Conservation (phyloP, 2,888 invertebrate genomes). For the Digitonthophagus gazella region DNA sequence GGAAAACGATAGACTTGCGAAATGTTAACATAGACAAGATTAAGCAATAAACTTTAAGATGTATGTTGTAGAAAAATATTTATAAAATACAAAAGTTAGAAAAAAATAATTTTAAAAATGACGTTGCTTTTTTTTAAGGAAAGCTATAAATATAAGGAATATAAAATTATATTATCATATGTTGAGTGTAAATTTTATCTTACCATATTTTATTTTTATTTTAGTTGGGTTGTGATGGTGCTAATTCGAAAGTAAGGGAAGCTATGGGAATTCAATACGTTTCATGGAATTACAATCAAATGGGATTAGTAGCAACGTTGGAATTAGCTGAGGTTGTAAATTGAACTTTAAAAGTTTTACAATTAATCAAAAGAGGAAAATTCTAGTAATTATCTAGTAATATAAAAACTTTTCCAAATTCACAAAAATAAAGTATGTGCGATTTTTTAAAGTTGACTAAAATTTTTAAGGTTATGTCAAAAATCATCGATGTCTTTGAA, state of each 20-base stretch:
- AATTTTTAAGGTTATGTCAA: too few species aligned
- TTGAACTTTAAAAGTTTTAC: conserved; percentile 8
- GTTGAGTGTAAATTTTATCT: not conserved
- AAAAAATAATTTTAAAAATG: too few species aligned
- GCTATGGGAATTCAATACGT: conserved; percentile 80
- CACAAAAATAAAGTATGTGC: too few species aligned
- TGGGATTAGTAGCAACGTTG: conserved; percentile 90
- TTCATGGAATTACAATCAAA: conserved; percentile 83
- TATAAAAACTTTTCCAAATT: too few species aligned
- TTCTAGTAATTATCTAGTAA: too few species aligned
- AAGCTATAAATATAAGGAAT: too few species aligned
- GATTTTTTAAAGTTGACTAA: too few species aligned
- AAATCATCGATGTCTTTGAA: too few species aligned
- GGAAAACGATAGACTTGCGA: conserved; percentile 14
- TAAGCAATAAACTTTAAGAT: conserved; percentile 6
- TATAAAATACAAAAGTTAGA: too few species aligned
- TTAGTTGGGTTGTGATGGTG: conserved; percentile 93
- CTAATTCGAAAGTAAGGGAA: conserved; percentile 80
- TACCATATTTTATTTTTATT: conserved; percentile 31
- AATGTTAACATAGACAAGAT: conserved; percentile 17
- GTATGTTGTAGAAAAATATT: not conserved
- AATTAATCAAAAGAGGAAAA: too few species aligned
- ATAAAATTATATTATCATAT: too few species aligned
- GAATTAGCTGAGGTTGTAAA: conserved; percentile 74
- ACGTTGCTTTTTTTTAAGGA: too few species aligned